A percentile compares a stretch with the other conserved stretches of the same genome.
Evolutionary conservation across 2,888 invertebrate genomes (phyloP).

Genomic region (Stenichneumon culpator): DNA sequence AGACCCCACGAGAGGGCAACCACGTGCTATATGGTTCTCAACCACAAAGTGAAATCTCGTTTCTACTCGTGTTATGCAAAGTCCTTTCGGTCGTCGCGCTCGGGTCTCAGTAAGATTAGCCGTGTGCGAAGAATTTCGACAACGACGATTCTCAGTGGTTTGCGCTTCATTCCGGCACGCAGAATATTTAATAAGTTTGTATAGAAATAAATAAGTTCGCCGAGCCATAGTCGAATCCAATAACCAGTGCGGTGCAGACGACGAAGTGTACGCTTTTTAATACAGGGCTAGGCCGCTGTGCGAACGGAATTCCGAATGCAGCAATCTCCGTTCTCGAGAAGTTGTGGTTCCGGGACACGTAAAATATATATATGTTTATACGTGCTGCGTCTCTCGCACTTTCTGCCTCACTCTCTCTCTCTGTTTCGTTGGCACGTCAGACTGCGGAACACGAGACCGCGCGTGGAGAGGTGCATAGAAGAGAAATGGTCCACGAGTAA

Average conservation of each 20-base stretch:
- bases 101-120: not conserved
- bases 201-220: not conserved
- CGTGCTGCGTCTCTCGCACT: not conserved
- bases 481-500: constrained; percentile 42
- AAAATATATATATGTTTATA: constrained; percentile 1
- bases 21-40: constrained; percentile 10
- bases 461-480: constrained; percentile 32
- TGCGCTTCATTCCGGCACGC: constrained; percentile 1
- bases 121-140: not conserved
- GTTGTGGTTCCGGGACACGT: not conserved
- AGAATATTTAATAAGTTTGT: constrained; percentile 39
- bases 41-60: constrained; percentile 53
- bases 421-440: constrained; percentile 46
- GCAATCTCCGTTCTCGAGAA: constrained; percentile 53
- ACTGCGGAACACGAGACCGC: constrained; percentile 17
- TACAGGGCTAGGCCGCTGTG: constrained; percentile 41
- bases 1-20: constrained; percentile 20
- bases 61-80: constrained; percentile 36
- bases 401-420: constrained; percentile 29
- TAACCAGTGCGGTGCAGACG: constrained; percentile 8
- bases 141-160: not conserved
- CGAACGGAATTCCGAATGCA: constrained; percentile 57
- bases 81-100: not conserved
- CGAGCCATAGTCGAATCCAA: constrained; percentile 17
- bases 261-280: constrained; percentile 26